Evolutionary conservation across 2,797 vertebrate genomes (phyloP).

Genomic region (Microhierax caerulescens): DNA sequence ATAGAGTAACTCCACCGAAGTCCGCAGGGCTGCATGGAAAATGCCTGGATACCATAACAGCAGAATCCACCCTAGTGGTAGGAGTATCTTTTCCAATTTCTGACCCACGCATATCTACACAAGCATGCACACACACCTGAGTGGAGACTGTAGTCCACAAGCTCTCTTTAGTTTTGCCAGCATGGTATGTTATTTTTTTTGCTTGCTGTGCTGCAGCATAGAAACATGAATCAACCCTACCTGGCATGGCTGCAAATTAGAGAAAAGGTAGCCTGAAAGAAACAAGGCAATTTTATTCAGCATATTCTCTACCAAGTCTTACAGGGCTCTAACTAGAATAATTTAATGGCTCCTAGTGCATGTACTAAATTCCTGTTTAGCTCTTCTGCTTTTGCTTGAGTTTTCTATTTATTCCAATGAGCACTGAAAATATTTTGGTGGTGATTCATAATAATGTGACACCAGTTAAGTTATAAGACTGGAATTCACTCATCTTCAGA

Average conservation of each 20-base stretch:
- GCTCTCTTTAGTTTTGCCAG: neutral
- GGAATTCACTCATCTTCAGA: constrained; percentile 24
- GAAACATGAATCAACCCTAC: neutral
- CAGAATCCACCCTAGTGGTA: neutral
- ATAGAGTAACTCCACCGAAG: neutral
- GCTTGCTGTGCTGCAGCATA: neutral
- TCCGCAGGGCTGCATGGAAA: neutral
- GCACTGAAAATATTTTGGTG: constrained; percentile 3
- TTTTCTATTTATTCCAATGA: constrained; percentile 35
- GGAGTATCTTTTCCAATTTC: neutral
- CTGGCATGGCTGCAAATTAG: neutral
- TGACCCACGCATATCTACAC: neutral
- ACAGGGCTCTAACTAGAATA: neutral
- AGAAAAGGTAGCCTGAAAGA: neutral
- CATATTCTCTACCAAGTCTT: neutral
- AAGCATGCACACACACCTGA: neutral
- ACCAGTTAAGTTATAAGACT: constrained; percentile 31
- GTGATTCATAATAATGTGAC: constrained; percentile 18
- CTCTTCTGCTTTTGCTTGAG: constrained; percentile 16
- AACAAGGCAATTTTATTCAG: neutral
- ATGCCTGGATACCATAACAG: neutral
- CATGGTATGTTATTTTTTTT: neutral
- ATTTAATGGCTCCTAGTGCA: neutral
- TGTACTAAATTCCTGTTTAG: neutral
- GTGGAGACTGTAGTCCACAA: neutral